These are phyloP conservation scores for Charadrius vociferus DNA, from an alignment of 2,113 vertebrate genomes.

Conservation along the genomic window DNA sequence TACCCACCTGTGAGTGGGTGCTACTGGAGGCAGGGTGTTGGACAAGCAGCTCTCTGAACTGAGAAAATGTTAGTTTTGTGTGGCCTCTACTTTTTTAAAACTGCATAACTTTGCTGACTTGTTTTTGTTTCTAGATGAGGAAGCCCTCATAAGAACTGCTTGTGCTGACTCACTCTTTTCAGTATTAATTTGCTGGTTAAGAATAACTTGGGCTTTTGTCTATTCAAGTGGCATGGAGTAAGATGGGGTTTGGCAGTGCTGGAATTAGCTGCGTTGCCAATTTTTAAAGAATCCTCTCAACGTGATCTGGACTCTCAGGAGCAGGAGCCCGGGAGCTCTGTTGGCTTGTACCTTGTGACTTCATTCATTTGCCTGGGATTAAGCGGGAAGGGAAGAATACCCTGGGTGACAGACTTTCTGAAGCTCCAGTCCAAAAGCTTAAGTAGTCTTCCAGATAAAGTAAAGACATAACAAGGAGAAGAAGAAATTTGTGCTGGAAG, in stretches of 20 bases:
- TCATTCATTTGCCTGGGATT: conserved; percentile 3
- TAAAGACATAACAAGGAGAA: background rate
- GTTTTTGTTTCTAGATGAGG: background rate
- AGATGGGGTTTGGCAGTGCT: background rate
- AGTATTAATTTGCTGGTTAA: conserved; percentile 58
- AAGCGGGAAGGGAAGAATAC: background rate
- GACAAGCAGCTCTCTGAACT: background rate
- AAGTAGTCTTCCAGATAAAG: background rate
- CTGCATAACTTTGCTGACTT: background rate
- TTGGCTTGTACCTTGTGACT: background rate
- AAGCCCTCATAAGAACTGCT: background rate
- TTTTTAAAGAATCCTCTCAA: conserved; percentile 30
- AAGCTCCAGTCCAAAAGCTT: background rate
- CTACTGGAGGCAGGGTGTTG: background rate
- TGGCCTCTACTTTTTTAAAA: background rate
- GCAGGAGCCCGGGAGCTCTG: background rate
- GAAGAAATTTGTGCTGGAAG: background rate
- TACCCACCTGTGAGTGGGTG: background rate
- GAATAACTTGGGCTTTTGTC: conserved; percentile 53
- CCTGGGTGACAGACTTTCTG: background rate
- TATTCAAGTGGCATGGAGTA: background rate
- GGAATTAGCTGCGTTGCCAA: background rate
- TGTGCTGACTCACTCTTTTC: conserved; percentile 32
- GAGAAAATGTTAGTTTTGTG: background rate
- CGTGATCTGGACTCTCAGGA: background rate